Base-by-base conservation (phyloP, 2,888 invertebrate species). In the Ferrisia virgata region DNA sequence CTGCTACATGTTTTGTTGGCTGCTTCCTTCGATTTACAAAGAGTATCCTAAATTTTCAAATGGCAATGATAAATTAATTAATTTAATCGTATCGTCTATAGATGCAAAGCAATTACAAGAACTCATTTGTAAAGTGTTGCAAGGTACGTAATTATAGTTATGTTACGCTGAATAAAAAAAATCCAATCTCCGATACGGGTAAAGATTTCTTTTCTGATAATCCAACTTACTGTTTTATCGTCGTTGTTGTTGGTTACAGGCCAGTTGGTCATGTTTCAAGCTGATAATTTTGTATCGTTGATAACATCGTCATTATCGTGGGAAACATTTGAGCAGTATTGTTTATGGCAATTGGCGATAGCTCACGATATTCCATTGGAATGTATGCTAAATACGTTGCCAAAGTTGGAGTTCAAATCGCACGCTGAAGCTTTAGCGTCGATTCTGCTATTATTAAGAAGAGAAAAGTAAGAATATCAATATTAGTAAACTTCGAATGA, bases 251-350 rank as follows among this genome's bases (percentile, higher is more conserved):
- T n/a, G 18, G 2, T 82, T 82, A 4, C 85, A 87, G 88, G 88
- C 53, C 86, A 87, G 87, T 89, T 95, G 85, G 93, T 93, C 88
- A 94, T 95, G 92, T 93, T 95, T 87, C 94, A 94, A 88, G 92
- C 91, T 58, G 95, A 95, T 87, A 93, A 93, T 85, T 91, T 95
- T 72, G 92, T 93, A 85, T 90, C 92, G 64, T 91, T 95, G 89
- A 89, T 95, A 87, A 94, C 94, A 85, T 93, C 94, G 69, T 98
- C 96, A 87, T 90, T 99, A 84, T 92, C 93, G 85, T 99, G 98
- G 96, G 98, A 99, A 89, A 97, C 98, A 1, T 96, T 97, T 87
- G 98, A 99, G 89, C 99, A 99, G 89, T 94, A 96, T 88, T 98
- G 97, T 89, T 92, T 99, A 76, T 99, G 99, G 99, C 98, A 98